These are phyloP conservation scores for Sandelia bainsii DNA, from an alignment of 2,797 vertebrate species.

Conservation along the genomic window DNA sequence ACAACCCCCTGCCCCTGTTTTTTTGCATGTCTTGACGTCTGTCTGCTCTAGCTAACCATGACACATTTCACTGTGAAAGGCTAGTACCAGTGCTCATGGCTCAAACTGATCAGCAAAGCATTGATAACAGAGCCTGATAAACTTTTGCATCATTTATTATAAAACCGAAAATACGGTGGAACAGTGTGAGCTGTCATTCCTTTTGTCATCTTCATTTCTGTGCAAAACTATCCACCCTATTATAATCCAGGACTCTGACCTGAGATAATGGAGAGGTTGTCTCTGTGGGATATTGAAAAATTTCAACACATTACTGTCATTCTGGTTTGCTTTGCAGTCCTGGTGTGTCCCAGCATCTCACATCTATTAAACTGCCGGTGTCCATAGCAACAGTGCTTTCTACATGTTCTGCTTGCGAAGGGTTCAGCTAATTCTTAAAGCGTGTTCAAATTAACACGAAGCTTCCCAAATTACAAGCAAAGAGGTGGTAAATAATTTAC, in stretches of 20 bases:
- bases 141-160: background rate
- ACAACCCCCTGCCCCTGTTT: too few species aligned
- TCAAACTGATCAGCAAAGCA: conserved; percentile 22
- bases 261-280: background rate
- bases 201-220: background rate
- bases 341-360: background rate
- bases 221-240: background rate
- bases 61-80: too few species aligned
- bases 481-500: too few species aligned
- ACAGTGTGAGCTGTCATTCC: background rate
- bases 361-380: background rate
- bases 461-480: too few species aligned
- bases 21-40: too few species aligned
- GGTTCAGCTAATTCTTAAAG: background rate
- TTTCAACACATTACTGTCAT: too few species aligned
- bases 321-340: background rate
- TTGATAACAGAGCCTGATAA: background rate
- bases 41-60: too few species aligned
- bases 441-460: background rate
- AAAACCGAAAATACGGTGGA: background rate
- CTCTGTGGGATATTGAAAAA: background rate
- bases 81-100: background rate
- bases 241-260: background rate
- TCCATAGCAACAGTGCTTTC: conserved; percentile 4
- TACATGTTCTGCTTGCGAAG: background rate